Conservation (phyloP, 2,888 invertebrate genomes). For the Drosophila setosimentum region DNA sequence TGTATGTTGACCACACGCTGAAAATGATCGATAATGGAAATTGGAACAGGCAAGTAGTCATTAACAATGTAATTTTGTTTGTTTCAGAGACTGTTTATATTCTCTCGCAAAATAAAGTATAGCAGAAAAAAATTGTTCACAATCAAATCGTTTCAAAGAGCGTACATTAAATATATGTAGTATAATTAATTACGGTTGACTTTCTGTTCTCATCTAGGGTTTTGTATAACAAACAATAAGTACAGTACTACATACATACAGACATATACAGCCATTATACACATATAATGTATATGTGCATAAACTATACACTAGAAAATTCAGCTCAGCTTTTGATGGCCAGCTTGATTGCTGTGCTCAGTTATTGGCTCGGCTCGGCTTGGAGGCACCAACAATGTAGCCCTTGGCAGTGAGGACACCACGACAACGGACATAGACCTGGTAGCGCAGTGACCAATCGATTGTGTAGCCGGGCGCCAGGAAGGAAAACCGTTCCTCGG, state of each 20-base stretch:
- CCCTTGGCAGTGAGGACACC: conserved; percentile 97
- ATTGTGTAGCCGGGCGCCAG: conserved; percentile 86
- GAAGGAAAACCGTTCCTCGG: conserved; percentile 86
- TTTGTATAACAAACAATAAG: conserved; percentile 78
- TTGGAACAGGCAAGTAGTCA: conserved; percentile 1
- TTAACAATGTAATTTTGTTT: conserved; percentile 25
- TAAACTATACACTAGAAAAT: conserved; percentile 51
- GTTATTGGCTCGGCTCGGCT: conserved; percentile 38
- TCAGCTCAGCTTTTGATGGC: conserved; percentile 46
- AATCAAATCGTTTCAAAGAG: conserved; percentile 56
- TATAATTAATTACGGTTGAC: conserved; percentile 2
- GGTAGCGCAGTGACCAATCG: conserved; percentile 94
- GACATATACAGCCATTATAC: conserved; percentile 25
- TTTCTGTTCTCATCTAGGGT: conserved; percentile 45
- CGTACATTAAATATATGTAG: conserved; percentile 15
- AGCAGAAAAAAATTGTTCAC: conserved; percentile 57
- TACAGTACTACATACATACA: conserved; percentile 61
- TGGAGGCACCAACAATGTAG: conserved; percentile 88
- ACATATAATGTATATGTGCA: conserved; percentile 26
- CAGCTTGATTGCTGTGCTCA: conserved; percentile 21
- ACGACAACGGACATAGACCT: conserved; percentile 95
- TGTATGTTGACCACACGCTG: conserved; percentile 23
- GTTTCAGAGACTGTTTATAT: conserved; percentile 60
- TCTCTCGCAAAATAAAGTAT: conserved; percentile 44
- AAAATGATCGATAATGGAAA: conserved; percentile 5